Conservation (phyloP, 2,888 invertebrate species). For the Alloscopus bannaensis region DNA sequence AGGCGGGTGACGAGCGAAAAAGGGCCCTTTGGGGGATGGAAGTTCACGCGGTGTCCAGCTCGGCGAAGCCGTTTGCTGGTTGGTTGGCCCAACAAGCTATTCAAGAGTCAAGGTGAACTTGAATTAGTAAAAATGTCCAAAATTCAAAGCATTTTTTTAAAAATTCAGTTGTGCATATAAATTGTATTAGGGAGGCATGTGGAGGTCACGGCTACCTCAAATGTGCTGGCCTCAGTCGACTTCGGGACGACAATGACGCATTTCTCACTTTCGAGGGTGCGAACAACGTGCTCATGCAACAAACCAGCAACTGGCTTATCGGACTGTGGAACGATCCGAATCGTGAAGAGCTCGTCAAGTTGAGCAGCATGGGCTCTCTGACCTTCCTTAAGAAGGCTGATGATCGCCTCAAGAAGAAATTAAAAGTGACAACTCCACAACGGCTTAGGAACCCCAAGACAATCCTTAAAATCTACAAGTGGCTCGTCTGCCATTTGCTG, state of each 20-base stretch:
- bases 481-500: slow-evolving; percentile 87
- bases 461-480: slow-evolving; percentile 83
- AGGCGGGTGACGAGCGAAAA: slow-evolving; percentile 25
- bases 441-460: slow-evolving; percentile 75
- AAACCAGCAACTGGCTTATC: slow-evolving; percentile 88
- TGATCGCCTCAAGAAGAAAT: slow-evolving; percentile 34
- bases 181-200: slow-evolving; percentile 60
- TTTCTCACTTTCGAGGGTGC: slow-evolving; percentile 94
- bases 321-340: slow-evolving; percentile 64
- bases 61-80: slow-evolving; percentile 81
- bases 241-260: slow-evolving; percentile 91
- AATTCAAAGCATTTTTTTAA: not conserved
- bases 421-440: not conserved
- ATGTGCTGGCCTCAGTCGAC: slow-evolving; percentile 88
- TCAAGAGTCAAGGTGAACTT: slow-evolving; percentile 82
- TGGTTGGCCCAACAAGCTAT: slow-evolving; percentile 92
- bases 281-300: slow-evolving; percentile 91
- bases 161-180: not conserved
- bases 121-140: not conserved
- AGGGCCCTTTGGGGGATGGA: slow-evolving; percentile 74
- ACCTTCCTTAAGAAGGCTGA: slow-evolving; percentile 80
- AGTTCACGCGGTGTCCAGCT: slow-evolving; percentile 78
- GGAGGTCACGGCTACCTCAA: slow-evolving; percentile 88
- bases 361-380: slow-evolving; percentile 82
- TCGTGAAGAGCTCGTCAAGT: slow-evolving; percentile 72